Evolutionary conservation across 2,113 vertebrate genomes (phyloP), one percentile per base, ranked within the genome.

Genomic region (Trochalopteron elliotii): DNA sequence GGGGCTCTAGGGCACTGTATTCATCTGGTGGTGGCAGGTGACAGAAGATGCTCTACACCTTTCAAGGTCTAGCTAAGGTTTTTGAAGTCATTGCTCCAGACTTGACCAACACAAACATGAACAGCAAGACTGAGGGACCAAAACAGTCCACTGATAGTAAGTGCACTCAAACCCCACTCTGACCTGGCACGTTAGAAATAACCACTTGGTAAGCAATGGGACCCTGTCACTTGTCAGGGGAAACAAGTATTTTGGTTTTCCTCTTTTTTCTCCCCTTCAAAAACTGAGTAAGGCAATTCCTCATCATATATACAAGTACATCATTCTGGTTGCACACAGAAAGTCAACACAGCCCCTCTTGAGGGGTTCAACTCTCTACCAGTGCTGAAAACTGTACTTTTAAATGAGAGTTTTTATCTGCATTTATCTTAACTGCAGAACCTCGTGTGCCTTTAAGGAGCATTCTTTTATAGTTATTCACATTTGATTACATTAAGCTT

Each of bases 281-380:
- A 40, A 98, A 95, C 97, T 65, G 91, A 98, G 79, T 97, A 98
- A 98, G 98, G 98, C 79, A 97, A 97, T 60, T 98, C 97, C 7
- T 94, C 47, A 15, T 65, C 11, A 77, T 97, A 28, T 5, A 97
- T 96, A 47, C 19, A 55, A 28, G 2, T 10, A 24, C n/a, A 15
- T 91, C 98, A 97, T 97, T 98, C 95, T 98, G 98, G 97, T 19
- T 98, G n/a, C 97, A 98, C 22, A 98, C 30, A 96, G 97, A 87
- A 15, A 56, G 86, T 27, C 97, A 98, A 56, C 97, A 98, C 39
- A 98, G 98, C 35, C 97, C 97, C 14, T 97, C 97, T 63, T 97
- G 94, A 78, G 97, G 97, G 11, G 92, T 97, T 55, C 94, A 97
- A 97, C 84, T 98, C 97, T 71, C 82, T 53, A 91, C 55, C 97